Evolutionary conservation across 23 tunicate genomes (phyloP).

Genomic region (Aplidium turbinatum): DNA sequence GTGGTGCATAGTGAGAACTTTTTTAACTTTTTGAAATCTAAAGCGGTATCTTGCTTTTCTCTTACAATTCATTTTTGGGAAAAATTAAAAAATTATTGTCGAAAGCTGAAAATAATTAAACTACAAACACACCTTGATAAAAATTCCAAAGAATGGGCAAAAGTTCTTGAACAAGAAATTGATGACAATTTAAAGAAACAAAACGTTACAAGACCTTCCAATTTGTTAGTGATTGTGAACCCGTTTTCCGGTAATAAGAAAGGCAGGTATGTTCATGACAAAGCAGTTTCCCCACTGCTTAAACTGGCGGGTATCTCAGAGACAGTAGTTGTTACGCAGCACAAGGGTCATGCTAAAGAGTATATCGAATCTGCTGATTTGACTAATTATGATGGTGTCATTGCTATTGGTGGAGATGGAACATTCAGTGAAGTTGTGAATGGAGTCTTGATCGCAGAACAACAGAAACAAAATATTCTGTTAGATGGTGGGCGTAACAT

Average conservation of each 20-base stretch:
- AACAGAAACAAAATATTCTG: constrained; percentile 3
- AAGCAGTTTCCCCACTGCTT: constrained; percentile 42
- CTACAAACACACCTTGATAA: constrained; percentile 8
- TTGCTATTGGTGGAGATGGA: too few relatives aligned
- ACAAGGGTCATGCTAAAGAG: constrained; percentile 52
- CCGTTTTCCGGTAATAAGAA: constrained; percentile 57
- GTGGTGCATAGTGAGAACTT: constrained; percentile 2
- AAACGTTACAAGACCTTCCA: constrained; percentile 24
- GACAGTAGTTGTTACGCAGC: constrained; percentile 31
- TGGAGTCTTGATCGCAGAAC: constrained; percentile 45
- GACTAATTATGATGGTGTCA: constrained; percentile 42
- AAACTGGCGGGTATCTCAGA: constrained; percentile 33
- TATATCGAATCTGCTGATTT: constrained; percentile 50
- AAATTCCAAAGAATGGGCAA: constrained; percentile 31
- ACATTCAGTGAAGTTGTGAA: too few relatives aligned
- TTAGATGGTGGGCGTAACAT: too few relatives aligned
- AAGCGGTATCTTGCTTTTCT: not conserved
- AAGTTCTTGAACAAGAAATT: not conserved
- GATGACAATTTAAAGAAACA: not conserved
- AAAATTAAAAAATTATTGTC: constrained; percentile 25
- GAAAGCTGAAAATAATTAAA: constrained; percentile 38
- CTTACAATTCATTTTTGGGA: constrained; percentile 26
- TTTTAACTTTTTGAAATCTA: constrained; percentile 5
- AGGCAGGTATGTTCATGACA: constrained; percentile 31
- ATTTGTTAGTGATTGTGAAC: constrained; percentile 51